Percentiles rank a stretch among this genome's conserved stretches.
Evolutionary conservation across 1,140 invertebrate species (phyloP).

Genomic region (Habropoda laboriosa): DNA sequence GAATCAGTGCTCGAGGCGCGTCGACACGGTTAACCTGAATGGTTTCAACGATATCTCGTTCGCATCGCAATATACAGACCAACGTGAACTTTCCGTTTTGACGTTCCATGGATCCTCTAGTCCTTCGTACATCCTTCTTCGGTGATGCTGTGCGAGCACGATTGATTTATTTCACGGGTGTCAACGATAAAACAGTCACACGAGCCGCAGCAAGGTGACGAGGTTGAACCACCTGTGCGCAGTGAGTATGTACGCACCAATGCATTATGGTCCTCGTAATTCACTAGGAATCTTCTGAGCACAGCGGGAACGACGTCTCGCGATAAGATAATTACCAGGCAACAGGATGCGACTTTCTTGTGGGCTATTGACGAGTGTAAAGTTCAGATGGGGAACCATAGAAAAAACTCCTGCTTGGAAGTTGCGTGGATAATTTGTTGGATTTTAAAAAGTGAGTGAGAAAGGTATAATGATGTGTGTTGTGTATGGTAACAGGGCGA

Average conservation of each 20-base stretch:
- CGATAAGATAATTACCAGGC: constrained; percentile 58
- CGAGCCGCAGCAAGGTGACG: neutral
- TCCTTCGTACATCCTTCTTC: constrained; percentile 33
- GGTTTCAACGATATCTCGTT: neutral
- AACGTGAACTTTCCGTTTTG: constrained; percentile 34
- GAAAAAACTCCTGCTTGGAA: no score
- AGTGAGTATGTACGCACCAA: neutral
- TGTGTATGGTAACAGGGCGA: no score
- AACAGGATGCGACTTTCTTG: constrained; percentile 39
- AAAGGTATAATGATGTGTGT: no score
- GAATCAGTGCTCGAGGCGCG: neutral
- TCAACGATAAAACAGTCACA: constrained; percentile 18
- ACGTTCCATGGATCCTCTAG: constrained; percentile 6
- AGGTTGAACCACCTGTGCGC: constrained; percentile 25
- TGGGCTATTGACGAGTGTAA: neutral
- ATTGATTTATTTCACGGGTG: constrained; percentile 52
- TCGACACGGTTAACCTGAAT: neutral
- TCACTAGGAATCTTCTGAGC: constrained; percentile 15
- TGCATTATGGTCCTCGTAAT: constrained; percentile 36
- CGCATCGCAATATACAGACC: neutral
- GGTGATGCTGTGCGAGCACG: neutral
- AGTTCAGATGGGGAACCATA: constrained; percentile 40
- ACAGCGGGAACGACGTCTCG: neutral
- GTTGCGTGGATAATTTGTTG: neutral
- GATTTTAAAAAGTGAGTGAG: no score